A percentile compares a stretch with the other conserved stretches of the same genome.
Evolutionary conservation across 2,797 vertebrate species (phyloP).

Genomic region (Eleutherodactylus coqui): DNA sequence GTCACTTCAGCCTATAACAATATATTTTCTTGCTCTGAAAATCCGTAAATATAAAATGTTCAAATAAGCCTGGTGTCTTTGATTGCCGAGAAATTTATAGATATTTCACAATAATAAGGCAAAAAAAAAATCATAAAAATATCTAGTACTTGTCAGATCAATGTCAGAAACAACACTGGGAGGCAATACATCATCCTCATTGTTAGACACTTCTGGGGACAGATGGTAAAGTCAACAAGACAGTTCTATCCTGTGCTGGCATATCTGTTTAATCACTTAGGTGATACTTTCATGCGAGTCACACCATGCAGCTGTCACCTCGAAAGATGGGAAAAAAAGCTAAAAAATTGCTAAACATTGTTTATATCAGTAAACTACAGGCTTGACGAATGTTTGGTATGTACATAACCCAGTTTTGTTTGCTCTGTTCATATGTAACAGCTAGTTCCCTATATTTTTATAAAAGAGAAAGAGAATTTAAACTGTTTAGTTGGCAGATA

Average conservation of each 20-base stretch:
- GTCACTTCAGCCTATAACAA: conserved; percentile 26
- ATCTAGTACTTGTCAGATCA: conserved; percentile 50
- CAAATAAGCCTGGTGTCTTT: conserved; percentile 29
- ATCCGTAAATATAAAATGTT: conserved; percentile 31
- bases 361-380: conserved; percentile 33
- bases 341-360: conserved; percentile 43
- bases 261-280: conserved; percentile 59
- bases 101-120: conserved; percentile 55
- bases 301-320: conserved; percentile 47
- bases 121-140: conserved; percentile 52
- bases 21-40: conserved; percentile 30
- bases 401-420: conserved; percentile 30
- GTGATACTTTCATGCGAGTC: conserved; percentile 48
- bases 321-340: conserved; percentile 27
- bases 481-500: conserved; percentile 21
- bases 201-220: conserved; percentile 52
- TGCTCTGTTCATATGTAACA: conserved; percentile 21
- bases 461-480: conserved; percentile 12
- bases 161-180: conserved; percentile 48
- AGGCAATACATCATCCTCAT: conserved; percentile 60
- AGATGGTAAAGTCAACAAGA: conserved; percentile 60
- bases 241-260: conserved; percentile 45
- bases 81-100: conserved; percentile 40
- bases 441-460: not conserved
- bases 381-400: conserved; percentile 29